These are phyloP conservation scores for Pomacea maculata DNA, from an alignment of 1,140 invertebrate species.

Conservation along the genomic window DNA sequence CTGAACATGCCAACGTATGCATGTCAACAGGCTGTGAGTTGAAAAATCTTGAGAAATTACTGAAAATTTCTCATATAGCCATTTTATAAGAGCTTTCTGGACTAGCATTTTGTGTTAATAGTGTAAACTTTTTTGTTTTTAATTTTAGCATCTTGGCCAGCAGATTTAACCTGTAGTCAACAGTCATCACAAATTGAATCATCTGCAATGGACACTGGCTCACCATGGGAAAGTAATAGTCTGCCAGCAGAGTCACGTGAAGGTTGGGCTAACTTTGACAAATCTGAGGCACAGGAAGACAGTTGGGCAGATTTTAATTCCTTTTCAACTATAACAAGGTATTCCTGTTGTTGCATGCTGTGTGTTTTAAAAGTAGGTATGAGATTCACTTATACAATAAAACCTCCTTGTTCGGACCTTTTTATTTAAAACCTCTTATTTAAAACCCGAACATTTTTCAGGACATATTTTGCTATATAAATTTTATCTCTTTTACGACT, in stretches of 20 bases:
- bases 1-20: no score
- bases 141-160: constrained; percentile 21
- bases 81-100: not conserved
- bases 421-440: no score
- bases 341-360: constrained; percentile 2
- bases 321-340: constrained; percentile 16
- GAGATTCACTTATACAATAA: no score
- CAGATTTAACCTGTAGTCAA: constrained; percentile 51
- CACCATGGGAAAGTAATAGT: constrained; percentile 51
- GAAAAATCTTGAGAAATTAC: no score
- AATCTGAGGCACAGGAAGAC: constrained; percentile 34
- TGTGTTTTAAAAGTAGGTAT: not conserved
- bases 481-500: no score
- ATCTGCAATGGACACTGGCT: constrained; percentile 60
- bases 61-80: not conserved
- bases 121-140: not conserved
- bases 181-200: constrained; percentile 19
- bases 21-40: no score
- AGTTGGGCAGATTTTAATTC: constrained; percentile 58
- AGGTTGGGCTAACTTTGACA: constrained; percentile 56
- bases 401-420: no score
- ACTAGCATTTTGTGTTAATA: not conserved
- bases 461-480: no score
- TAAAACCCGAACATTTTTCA: no score
- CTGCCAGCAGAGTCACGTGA: constrained; percentile 27